Conservation (phyloP, 2,888 invertebrate species). For the Brachylomia viminalis region DNA sequence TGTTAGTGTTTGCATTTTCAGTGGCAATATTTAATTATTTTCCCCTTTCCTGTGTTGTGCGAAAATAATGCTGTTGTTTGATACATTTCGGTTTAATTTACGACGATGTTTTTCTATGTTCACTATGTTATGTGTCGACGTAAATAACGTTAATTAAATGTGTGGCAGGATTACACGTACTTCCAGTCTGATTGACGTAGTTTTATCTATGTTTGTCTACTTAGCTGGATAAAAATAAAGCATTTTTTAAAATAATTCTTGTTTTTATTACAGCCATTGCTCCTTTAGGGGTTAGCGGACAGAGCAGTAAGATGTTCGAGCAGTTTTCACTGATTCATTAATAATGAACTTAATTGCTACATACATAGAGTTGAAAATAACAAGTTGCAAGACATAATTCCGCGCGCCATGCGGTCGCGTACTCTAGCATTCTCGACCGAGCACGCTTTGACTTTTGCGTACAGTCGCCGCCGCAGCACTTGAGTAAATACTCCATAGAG, state of each 20-base stretch:
- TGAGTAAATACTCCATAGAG: too few species aligned
- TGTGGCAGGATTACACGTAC: conserved; percentile 39
- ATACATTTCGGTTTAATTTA: background rate
- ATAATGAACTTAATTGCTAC: background rate
- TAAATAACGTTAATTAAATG: conserved; percentile 39
- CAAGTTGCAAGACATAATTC: background rate
- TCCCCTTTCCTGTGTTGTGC: conserved; percentile 4
- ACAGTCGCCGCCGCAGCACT: background rate
- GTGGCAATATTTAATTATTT: background rate
- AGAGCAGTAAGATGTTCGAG: background rate
- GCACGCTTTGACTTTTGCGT: background rate
- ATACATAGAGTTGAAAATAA: background rate
- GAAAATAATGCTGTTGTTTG: conserved; percentile 17
- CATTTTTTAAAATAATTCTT: conserved; percentile 36
- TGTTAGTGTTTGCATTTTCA: conserved; percentile 39
- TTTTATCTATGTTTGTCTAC: conserved; percentile 59
- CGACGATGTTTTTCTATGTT: conserved; percentile 9
- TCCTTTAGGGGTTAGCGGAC: background rate
- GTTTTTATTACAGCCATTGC: background rate
- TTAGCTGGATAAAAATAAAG: conserved; percentile 65
- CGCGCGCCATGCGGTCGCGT: background rate
- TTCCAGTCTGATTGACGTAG: conserved; percentile 56
- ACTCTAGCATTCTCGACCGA: background rate
- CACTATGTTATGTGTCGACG: conserved; percentile 28
- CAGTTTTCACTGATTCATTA: background rate